phyloP scores from a whole-genome alignment of 2,113 vertebrate species.

The Microcebus murinus region DNA sequence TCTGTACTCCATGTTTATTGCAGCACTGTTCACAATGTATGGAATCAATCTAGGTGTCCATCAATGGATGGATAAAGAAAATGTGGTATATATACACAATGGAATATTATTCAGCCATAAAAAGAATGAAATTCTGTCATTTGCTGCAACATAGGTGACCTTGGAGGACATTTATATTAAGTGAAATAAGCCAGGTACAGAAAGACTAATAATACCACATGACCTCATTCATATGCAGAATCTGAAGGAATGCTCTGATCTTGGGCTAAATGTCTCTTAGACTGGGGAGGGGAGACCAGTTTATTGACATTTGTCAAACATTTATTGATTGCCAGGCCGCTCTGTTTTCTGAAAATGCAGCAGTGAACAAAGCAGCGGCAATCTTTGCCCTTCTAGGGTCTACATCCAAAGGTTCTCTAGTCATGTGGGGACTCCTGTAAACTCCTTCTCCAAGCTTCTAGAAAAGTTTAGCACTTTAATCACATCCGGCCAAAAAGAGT shows the following conservation, averaged over 20 bases:
- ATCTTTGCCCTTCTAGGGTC: neutral
- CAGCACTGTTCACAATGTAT: neutral
- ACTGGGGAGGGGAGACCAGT: too few relatives aligned
- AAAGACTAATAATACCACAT: neutral
- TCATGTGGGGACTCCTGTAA: neutral
- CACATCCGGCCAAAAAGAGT: neutral
- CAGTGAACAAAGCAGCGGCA: neutral
- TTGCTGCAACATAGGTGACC: neutral
- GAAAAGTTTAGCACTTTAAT: neutral
- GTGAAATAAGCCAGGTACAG: neutral
- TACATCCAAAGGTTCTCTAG: neutral
- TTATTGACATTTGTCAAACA: neutral
- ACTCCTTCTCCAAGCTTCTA: neutral
- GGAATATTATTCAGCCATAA: neutral
- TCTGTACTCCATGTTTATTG: neutral
- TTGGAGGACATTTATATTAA: neutral
- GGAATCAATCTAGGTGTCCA: neutral
- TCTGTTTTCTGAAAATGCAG: neutral
- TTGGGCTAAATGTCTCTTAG: neutral
- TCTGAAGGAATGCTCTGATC: neutral
- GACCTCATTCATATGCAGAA: neutral
- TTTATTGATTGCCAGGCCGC: too few relatives aligned
- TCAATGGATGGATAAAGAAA: neutral
- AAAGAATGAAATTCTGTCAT: neutral
- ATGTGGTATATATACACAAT: neutral